Base-by-base conservation (phyloP, 2,888 invertebrate genomes). In the Tenthredo mesomela region DNA sequence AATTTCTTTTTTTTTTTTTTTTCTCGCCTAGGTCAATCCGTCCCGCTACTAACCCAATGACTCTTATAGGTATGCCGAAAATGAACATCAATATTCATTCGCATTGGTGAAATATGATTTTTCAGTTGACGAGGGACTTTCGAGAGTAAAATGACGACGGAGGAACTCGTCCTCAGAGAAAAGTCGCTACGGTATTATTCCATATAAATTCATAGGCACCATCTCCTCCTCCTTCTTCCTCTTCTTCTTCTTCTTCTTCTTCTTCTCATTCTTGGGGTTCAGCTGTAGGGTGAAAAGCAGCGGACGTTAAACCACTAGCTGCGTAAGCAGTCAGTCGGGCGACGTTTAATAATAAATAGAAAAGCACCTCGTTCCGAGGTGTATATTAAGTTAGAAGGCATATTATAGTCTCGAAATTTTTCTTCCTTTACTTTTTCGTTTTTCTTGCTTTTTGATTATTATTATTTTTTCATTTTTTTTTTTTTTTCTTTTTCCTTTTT, bases 201-300 rank as follows among this genome's bases (percentile, higher is more conserved):
- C 77, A 77, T 77, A 77, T 77, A 77, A 77, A 77, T 77, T 77
- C 77, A 77, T 77, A 77, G 67, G 67, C 29, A 67, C 25, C 25
- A 33, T 6, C 29, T 25, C 10, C 61, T 61, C 25, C 25, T 61
- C 12, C 21, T 61, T 25, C 12, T 12, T 2, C 25, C 25, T 61
- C 25, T 4, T 25, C 25, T 25, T 61, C 25, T 5, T 61, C 25
- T 4, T 61, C 25, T 5, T 25, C 61, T 2, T 21, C 43, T 4
- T 25, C 43, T 21, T 43, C 37, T 25, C 50, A 12, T 43, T 43
- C 43, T 40, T 71, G 40, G 37, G 37, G 0, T 15, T 47, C 47
- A 15, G 47, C 12, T 47, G n/a, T n/a, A n/a, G 29, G 21, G 29
- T 10, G 21, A 12, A 61, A 21, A 61, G 21, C 9, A 61, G 15